Base-by-base conservation (phyloP, 2,888 invertebrate genomes). In the Drosophila mercatorum region DNA sequence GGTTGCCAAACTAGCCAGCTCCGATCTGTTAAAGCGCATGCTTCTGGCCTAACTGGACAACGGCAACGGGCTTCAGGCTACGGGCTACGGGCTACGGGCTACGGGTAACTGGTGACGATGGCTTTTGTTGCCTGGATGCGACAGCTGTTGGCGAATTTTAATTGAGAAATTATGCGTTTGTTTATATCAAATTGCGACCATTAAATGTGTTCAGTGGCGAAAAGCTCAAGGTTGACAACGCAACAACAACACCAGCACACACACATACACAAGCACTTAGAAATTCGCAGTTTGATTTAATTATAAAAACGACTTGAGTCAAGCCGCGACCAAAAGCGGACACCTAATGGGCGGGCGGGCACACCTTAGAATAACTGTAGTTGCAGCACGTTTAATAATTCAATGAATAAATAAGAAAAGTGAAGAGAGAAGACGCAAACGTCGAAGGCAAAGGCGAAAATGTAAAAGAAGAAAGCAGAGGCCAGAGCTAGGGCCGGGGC, bases 21-120 rank as follows among this genome's bases (percentile, higher is more conserved):
- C 98, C 92, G 96, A 96, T 93, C 96, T 97, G 93, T 98, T 98
- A 93, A 96, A 98, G 93, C 98, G 95, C 98, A 98, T 98, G 86
- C 89, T 92, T 73, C 58, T 43, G 53, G 52, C 40, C 68, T 53
- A 49, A 49, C 57, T 40, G 40, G n/a, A 28, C 28, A 28, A 34
- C 31, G 31, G 34, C 31, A 31, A 51, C 62, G 12, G 22, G 17
- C 17, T 17, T 17, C 17, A 17, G 17, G 17, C 17, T 17, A 17
- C 17, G 17, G 17, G 17, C 17, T 17, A 17, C 17, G 17, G 17
- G 17, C 17, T 17, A 17, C 62, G 12, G 22, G 52, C 41, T 17
- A 7, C 17, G 36, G 36, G 11, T 22, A 47, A 58, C 26, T 46
- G 34, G 17, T 17, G 28, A 46, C 17, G 26, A 5, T 36, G 22